These are phyloP conservation scores for Corvus hawaiiensis DNA, from an alignment of 2,113 vertebrate species.

Conservation along the genomic window DNA sequence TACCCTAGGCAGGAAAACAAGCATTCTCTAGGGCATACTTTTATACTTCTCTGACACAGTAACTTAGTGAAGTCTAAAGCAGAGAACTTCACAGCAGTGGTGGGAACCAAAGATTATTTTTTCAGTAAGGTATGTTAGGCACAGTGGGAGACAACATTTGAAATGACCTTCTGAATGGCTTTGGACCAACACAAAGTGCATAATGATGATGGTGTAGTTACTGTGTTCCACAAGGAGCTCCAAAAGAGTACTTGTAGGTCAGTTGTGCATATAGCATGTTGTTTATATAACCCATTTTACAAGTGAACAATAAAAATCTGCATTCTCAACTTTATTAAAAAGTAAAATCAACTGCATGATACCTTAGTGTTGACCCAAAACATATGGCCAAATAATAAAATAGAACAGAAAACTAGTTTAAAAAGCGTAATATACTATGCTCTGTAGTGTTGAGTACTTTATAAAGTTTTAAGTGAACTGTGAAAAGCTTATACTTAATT, in stretches of 20 bases:
- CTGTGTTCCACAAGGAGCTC: neutral
- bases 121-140: neutral
- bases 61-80: neutral
- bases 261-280: neutral
- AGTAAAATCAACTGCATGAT: conserved; percentile 9
- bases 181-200: neutral
- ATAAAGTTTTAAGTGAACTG: conserved; percentile 55
- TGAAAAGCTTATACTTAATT: conserved; percentile 52
- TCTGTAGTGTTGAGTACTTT: conserved; percentile 6
- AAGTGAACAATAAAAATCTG: conserved; percentile 47
- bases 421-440: neutral
- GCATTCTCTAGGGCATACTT: neutral
- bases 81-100: neutral
- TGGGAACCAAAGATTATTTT: neutral
- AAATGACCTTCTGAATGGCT: conserved; percentile 52
- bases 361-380: conserved; percentile 19
- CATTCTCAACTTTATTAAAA: conserved; percentile 62
- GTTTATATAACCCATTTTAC: conserved; percentile 37
- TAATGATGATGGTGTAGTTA: neutral
- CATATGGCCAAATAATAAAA: conserved; percentile 33
- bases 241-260: conserved; percentile 6
- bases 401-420: conserved; percentile 16
- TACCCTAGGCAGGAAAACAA: neutral
- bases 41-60: neutral
- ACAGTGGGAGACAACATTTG: neutral